Evolutionary conservation across 2,888 invertebrate genomes (phyloP), one percentile per base, ranked within the genome.

Genomic region (Drosophila infuscata): DNA sequence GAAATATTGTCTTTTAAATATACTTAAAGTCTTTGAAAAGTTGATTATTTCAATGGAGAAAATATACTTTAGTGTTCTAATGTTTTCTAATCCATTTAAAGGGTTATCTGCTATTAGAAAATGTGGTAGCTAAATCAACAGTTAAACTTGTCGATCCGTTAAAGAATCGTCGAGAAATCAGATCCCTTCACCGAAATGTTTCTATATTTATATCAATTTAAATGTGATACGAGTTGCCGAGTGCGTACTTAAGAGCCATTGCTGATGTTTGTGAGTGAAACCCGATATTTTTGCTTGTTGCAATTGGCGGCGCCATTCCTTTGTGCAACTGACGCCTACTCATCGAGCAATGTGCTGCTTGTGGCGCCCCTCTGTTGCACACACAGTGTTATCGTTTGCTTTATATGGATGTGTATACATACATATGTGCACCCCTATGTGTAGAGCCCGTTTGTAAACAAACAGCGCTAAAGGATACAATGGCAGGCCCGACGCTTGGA

Each of bases 191-290:
- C 46, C 53, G 57, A 79, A 79, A 63, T 60, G 62, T 51, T 63
- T 49, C 56, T 29, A 32, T 75, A 82, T 87, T 82, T 75, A 82
- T 82, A 82, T 78, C 82, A 84, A 87, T 84, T 87, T 70, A 70
- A 81, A 82, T 81, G 76, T 72, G 76, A 74, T 80, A 74, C 80
- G 74, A 78, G 59, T 70, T 70, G 67, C 54, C 15, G 43, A 69
- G 63, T 49, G 52, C 33, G 56, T 68, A 59, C 70, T 70, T 78
- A 70, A 68, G 70, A 63, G 62, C 63, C 60, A 56, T 17, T 36
- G 15, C 54, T 52, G 65, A 52, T 51, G 51, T 11, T 46, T 32
- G 32, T 25, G 52, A 32, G 12, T 76, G 85, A 73, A 82, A 87
- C 72, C 53, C 49, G 74, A 84, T 85, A 88, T 71, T 68, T 72